phyloP scores from a whole-genome alignment of 1,140 invertebrate species.

The Trachelipus rathkii region DNA sequence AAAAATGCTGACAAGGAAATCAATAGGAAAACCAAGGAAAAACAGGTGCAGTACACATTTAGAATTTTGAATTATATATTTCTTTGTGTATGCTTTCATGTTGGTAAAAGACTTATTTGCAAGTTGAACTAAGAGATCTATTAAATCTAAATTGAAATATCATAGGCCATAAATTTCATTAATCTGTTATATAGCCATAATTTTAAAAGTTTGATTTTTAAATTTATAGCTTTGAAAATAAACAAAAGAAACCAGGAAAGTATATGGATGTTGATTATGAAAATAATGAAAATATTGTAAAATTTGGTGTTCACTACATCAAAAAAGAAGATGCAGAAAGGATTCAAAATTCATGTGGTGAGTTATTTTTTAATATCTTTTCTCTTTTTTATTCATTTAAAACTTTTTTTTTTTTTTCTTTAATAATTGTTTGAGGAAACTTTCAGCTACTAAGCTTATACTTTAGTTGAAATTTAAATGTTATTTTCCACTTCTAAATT shows the following conservation, averaged over 20 bases:
- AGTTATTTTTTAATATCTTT: background rate
- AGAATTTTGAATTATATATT: background rate
- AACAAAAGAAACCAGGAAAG: slow-evolving; percentile 2
- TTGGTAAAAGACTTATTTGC: background rate
- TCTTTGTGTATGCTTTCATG: background rate
- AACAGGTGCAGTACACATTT: background rate
- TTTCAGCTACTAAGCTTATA: too few species aligned
- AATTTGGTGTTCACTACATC: background rate
- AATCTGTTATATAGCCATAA: background rate
- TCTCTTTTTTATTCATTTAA: too few species aligned
- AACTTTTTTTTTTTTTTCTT: too few species aligned
- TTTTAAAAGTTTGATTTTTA: background rate
- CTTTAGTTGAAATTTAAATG: too few species aligned
- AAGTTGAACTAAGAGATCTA: background rate
- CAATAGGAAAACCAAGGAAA: background rate
- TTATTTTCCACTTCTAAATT: too few species aligned
- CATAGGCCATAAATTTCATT: background rate
- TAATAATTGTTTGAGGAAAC: too few species aligned
- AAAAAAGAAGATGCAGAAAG: background rate
- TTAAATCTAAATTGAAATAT: background rate
- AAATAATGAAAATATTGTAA: background rate
- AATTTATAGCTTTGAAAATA: background rate
- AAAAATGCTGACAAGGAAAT: background rate
- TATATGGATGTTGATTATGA: background rate
- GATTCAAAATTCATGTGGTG: background rate